Conservation (phyloP, 1,140 invertebrate species). For the Steinernema khuongi region DNA sequence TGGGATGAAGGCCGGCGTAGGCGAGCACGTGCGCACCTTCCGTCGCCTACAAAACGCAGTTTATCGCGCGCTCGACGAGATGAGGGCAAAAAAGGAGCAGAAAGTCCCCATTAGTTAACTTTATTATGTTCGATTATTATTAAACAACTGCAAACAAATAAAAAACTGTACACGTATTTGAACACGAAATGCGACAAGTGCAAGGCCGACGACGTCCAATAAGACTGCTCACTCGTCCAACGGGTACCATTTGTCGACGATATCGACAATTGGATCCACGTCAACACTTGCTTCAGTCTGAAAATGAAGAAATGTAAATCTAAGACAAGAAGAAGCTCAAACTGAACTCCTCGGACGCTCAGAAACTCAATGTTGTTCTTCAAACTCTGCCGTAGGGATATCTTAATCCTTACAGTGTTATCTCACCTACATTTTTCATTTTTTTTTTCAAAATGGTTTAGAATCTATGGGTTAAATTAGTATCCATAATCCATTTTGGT, state of each 20-base stretch:
- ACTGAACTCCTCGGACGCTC: too few relatives aligned
- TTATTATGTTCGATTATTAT: not conserved
- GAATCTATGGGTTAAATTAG: too few relatives aligned
- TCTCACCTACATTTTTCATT: too few relatives aligned
- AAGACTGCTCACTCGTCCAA: not conserved
- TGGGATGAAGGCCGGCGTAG: conserved; percentile 35
- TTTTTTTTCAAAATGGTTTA: too few relatives aligned
- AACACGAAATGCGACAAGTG: not conserved
- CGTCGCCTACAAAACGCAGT: conserved; percentile 27
- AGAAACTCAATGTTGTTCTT: too few relatives aligned
- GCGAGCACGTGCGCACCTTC: conserved; percentile 31
- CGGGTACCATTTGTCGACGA: conserved; percentile 7
- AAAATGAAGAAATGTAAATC: not conserved
- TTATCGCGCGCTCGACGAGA: conserved; percentile 8
- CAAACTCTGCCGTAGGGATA: too few relatives aligned
- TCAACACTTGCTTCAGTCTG: not conserved
- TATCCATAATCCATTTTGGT: too few relatives aligned
- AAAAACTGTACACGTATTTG: not conserved
- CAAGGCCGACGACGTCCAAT: not conserved
- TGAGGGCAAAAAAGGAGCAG: not conserved
- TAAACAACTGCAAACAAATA: not conserved
- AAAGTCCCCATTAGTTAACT: not conserved
- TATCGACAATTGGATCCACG: not conserved
- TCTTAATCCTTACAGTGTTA: too few relatives aligned
- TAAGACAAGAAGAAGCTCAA: too few relatives aligned